Conservation (phyloP, 1,140 invertebrate species). For the Antheraea mylitta region DNA sequence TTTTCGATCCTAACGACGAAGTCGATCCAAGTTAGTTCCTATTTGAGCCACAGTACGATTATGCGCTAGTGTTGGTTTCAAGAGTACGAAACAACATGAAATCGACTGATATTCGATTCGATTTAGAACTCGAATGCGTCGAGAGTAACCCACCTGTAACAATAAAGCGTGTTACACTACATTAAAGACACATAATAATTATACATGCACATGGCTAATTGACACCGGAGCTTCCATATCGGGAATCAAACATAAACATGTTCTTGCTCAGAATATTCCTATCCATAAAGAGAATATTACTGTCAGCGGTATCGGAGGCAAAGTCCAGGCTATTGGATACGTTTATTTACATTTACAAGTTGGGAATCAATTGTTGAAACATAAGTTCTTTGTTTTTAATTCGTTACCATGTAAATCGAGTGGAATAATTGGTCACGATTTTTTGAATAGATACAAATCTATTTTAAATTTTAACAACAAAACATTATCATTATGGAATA, state of each 20-base stretch:
- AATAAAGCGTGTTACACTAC: background rate
- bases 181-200: slow-evolving; percentile 1
- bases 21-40: no score
- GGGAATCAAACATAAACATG: slow-evolving; percentile 8
- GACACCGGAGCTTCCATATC: slow-evolving; percentile 30
- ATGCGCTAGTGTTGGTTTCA: no score
- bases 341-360: slow-evolving; percentile 23
- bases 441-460: slow-evolving; percentile 23
- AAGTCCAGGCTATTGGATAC: slow-evolving; percentile 24
- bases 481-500: slow-evolving; percentile 20
- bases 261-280: slow-evolving; percentile 19
- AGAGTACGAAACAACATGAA: no score
- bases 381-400: slow-evolving; percentile 32
- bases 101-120: no score
- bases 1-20: no score
- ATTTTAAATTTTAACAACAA: slow-evolving; percentile 19
- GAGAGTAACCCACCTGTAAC: no score
- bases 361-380: slow-evolving; percentile 12
- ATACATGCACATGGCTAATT: slow-evolving; percentile 13
- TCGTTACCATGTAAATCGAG: slow-evolving; percentile 22
- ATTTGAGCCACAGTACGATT: no score
- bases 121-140: no score
- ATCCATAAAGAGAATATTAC: slow-evolving; percentile 20
- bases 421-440: slow-evolving; percentile 35
- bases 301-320: slow-evolving; percentile 33